Percentiles rank a stretch among this genome's conserved stretches.
phyloP scores from a whole-genome alignment of 2,888 invertebrate species.

The Dicroscelio sp. region DNA sequence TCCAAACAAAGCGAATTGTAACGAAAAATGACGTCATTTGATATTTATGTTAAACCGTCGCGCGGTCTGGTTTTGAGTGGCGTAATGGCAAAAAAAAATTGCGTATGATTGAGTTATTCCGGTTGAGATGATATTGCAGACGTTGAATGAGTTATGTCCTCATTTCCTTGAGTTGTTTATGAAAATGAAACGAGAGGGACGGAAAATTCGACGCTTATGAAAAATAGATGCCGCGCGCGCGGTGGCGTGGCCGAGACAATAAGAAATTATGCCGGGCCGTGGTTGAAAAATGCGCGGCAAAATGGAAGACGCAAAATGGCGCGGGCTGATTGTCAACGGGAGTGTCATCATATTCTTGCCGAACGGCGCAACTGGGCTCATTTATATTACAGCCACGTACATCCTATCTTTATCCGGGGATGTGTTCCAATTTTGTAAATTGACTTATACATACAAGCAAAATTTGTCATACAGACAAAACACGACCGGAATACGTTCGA shows the following conservation, averaged over 20 bases:
- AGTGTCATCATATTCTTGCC: slow-evolving; percentile 51
- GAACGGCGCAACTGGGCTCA: slow-evolving; percentile 27
- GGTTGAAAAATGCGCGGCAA: slow-evolving; percentile 45
- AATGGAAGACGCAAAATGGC: slow-evolving; percentile 32
- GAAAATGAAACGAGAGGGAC: slow-evolving; percentile 55
- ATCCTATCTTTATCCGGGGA: slow-evolving; percentile 61
- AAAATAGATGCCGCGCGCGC: slow-evolving; percentile 47
- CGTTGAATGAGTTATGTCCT: slow-evolving; percentile 62
- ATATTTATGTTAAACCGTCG: too few relatives aligned
- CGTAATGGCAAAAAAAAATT: slow-evolving; percentile 57
- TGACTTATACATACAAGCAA: slow-evolving; percentile 59
- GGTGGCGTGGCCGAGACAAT: slow-evolving; percentile 27
- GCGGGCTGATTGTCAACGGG: slow-evolving; percentile 52
- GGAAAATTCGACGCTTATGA: slow-evolving; percentile 49
- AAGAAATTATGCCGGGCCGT: slow-evolving; percentile 29
- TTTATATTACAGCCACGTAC: slow-evolving; percentile 64
- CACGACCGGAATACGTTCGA: slow-evolving; percentile 60
- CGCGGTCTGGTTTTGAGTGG: slow-evolving; percentile 42
- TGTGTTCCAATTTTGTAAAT: slow-evolving; percentile 65
- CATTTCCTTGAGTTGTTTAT: slow-evolving; percentile 65
- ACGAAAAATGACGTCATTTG: too few relatives aligned
- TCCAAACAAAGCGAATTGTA: too few relatives aligned
- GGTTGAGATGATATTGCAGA: slow-evolving; percentile 51
- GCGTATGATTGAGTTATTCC: slow-evolving; percentile 53
- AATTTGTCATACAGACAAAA: slow-evolving; percentile 66